phyloP scores from a whole-genome alignment of 2,888 invertebrate species.

The Andrena fulva region DNA sequence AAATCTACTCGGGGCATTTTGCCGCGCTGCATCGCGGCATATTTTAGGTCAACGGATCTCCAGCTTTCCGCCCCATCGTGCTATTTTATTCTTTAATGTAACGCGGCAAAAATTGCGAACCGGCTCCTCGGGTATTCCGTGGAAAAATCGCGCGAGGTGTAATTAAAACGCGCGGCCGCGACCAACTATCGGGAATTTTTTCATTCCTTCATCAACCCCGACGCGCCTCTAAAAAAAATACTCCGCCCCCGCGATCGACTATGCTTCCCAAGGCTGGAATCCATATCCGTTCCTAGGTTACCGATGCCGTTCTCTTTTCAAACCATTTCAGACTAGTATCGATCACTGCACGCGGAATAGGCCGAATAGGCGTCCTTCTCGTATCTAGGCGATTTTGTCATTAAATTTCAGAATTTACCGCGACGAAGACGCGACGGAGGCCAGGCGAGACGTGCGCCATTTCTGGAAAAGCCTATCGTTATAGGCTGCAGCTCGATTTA shows the following conservation, averaged over 20 bases:
- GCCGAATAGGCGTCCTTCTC: too few species aligned
- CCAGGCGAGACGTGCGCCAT: slow-evolving; percentile 14
- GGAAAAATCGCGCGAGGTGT: slow-evolving; percentile 32
- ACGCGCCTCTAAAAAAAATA: slow-evolving; percentile 2
- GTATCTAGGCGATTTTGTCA: neutral
- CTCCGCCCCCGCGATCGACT: too few species aligned
- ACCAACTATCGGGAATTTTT: slow-evolving; percentile 46
- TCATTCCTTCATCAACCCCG: neutral
- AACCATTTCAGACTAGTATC: neutral
- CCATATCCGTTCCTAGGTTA: neutral
- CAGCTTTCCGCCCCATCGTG: neutral
- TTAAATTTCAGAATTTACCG: slow-evolving; percentile 22
- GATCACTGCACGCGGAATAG: too few species aligned
- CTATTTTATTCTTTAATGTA: slow-evolving; percentile 33
- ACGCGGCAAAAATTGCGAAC: slow-evolving; percentile 36
- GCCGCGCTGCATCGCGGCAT: slow-evolving; percentile 18
- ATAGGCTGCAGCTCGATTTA: slow-evolving; percentile 39
- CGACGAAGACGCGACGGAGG: slow-evolving; percentile 5
- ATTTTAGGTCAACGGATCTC: slow-evolving; percentile 45
- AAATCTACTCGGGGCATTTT: slow-evolving; percentile 38
- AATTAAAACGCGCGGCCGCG: slow-evolving; percentile 37
- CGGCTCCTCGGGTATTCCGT: slow-evolving; percentile 38
- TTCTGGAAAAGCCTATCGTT: slow-evolving; percentile 40
- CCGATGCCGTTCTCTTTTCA: neutral
- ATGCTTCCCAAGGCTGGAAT: neutral